These are phyloP conservation scores for Pyrrhia umbra DNA, from an alignment of 2,888 invertebrate species.

Conservation along the genomic window DNA sequence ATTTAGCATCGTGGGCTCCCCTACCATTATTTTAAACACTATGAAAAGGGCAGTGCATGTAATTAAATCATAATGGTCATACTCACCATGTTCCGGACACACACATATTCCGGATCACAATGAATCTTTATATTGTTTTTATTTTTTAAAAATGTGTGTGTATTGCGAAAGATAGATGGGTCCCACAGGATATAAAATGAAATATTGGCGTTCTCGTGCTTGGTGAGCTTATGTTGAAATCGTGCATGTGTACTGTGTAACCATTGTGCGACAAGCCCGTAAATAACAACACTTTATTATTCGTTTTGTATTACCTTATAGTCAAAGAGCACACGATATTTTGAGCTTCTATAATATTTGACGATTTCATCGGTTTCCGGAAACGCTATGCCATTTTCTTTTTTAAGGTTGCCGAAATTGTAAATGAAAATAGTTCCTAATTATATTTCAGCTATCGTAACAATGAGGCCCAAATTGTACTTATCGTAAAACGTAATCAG, in stretches of 20 bases:
- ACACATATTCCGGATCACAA: constrained; percentile 37
- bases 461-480: constrained; percentile 10
- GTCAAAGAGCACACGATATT: not conserved
- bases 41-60: not conserved
- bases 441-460: not conserved
- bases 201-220: not conserved
- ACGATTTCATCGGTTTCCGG: not conserved
- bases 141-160: no score
- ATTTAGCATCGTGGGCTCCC: no score
- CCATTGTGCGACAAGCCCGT: not conserved
- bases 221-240: not conserved
- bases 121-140: constrained; percentile 36
- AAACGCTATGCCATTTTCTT: not conserved
- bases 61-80: constrained; percentile 30
- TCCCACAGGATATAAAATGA: constrained; percentile 11
- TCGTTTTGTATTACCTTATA: not conserved
- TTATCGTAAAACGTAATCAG: constrained; percentile 32
- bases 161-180: constrained; percentile 18
- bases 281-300: not conserved
- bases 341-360: not conserved
- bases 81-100: constrained; percentile 12
- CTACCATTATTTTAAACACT: no score
- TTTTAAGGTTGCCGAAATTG: not conserved
- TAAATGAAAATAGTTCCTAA: not conserved
- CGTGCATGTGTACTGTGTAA: not conserved